Evolutionary conservation across 2,797 vertebrate genomes (phyloP), one percentile per base, ranked within the genome.

Genomic region (Sebastes paucispinis): DNA sequence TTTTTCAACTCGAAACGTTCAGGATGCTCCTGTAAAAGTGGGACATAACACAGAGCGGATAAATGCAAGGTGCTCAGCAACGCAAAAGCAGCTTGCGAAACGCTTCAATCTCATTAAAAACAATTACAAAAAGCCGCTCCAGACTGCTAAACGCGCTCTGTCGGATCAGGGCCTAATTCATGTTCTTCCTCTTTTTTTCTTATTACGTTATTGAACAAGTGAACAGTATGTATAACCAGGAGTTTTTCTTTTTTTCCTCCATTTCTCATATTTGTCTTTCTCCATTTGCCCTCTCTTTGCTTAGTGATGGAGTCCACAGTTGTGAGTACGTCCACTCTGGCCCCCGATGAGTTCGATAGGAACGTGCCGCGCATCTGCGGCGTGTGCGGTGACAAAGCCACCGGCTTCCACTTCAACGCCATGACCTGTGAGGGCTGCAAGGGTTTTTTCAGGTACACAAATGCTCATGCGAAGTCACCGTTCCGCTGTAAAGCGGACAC

Each of bases 401-500:
- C 98, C 0, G 98, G 98, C 34, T 99, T 98, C 87, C 98, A 99
- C 94, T 99, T 99, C 94, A 99, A 99, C 0, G 98, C 98, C 79
- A 99, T 99, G 98, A 99, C 98, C 87, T 99, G 98, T 10, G 98
- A 99, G 87, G 98, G 98, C 93, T 99, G 98, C 96, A 99, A 99
- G 93, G 98, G 98, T 39, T 99, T 99, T 92, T 99, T 99, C 96
- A 97, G 98, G 98, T 98, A 93, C 25, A 57, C 14, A 57, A 79
- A 79, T 50, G n/a, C 32, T 43, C 47, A 43, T 24, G 12, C 24
- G 12, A 75, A 3, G 14, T 72, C 20, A 67, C 25, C 39, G 36
- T 50, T 50, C 12, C 1, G 2, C 16, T 52, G 9, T 16, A 12
- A 68, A 47, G 10, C 27, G 27, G 20, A 65, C 22, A 25, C 63